Percentiles rank a stretch among this genome's conserved stretches.
Evolutionary conservation across 2,113 vertebrate species (phyloP).

Genomic region (Fulmarus glacialis): DNA sequence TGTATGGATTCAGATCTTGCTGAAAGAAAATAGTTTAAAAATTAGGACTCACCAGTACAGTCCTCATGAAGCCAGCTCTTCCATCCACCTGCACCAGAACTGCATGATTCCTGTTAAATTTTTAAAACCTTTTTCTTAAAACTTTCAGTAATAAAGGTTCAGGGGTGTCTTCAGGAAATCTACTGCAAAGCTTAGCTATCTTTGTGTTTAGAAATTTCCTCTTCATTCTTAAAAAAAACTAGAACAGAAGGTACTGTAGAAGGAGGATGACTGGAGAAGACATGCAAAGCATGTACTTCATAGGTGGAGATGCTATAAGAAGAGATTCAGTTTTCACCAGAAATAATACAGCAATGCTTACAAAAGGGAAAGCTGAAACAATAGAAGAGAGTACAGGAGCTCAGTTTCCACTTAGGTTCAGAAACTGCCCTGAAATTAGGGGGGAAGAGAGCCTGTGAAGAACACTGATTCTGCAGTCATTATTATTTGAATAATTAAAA

Average conservation of each 20-base stretch:
- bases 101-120: neutral
- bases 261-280: neutral
- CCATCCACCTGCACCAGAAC: neutral
- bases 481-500: neutral
- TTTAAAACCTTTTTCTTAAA: neutral
- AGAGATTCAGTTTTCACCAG: neutral
- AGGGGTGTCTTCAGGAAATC: neutral
- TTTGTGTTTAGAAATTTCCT: neutral
- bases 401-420: neutral
- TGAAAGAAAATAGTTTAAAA: neutral
- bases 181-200: neutral
- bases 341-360: neutral
- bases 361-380: neutral
- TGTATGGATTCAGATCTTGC: neutral
- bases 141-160: neutral
- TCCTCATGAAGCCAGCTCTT: neutral
- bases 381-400: neutral
- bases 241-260: neutral
- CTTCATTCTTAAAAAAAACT: neutral
- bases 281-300: neutral
- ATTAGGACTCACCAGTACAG: neutral
- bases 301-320: neutral
- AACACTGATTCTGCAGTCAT: neutral
- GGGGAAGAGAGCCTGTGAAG: neutral
- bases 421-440: neutral